Evolutionary conservation across 2,113 vertebrate species (phyloP).

Genomic region (Nothobranchius kuhntae): DNA sequence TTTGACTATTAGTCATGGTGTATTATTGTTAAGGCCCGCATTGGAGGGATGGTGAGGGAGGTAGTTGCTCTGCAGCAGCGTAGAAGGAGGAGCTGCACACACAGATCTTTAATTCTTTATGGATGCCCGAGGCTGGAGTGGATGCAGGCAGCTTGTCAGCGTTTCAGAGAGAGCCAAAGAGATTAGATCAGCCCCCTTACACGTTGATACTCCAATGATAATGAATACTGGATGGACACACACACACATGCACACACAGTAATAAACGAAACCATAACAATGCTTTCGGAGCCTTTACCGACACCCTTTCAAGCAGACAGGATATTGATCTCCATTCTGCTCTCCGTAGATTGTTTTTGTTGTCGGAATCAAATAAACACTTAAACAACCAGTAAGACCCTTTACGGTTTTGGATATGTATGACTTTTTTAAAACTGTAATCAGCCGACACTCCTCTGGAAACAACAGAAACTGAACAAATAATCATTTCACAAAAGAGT

Average conservation of each 20-base stretch:
- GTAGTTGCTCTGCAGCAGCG: slow-evolving; percentile 27
- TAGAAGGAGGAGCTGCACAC: slow-evolving; percentile 41
- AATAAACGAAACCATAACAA: slow-evolving; percentile 23
- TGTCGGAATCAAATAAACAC: slow-evolving; percentile 15
- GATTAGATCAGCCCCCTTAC: slow-evolving; percentile 23
- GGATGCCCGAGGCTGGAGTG: slow-evolving; percentile 34
- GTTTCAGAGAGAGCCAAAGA: slow-evolving; percentile 27
- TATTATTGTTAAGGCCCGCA: background rate
- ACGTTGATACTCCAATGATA: slow-evolving; percentile 25
- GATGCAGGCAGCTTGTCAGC: slow-evolving; percentile 34
- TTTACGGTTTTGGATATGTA: background rate
- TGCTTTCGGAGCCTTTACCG: slow-evolving; percentile 23
- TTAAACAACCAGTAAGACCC: slow-evolving; percentile 1
- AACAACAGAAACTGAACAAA: no score
- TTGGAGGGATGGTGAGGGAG: background rate
- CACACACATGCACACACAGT: slow-evolving; percentile 4
- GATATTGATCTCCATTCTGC: slow-evolving; percentile 9
- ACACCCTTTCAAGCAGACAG: slow-evolving; percentile 21
- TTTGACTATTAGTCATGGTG: background rate
- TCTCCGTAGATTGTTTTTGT: slow-evolving; percentile 2
- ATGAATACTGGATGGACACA: slow-evolving; percentile 3
- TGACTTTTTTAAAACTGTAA: no score
- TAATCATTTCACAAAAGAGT: no score
- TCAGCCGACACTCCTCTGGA: no score
- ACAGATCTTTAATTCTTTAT: slow-evolving; percentile 58